phyloP scores from a whole-genome alignment of 1,140 invertebrate species.

The Zelostemma sp. region DNA sequence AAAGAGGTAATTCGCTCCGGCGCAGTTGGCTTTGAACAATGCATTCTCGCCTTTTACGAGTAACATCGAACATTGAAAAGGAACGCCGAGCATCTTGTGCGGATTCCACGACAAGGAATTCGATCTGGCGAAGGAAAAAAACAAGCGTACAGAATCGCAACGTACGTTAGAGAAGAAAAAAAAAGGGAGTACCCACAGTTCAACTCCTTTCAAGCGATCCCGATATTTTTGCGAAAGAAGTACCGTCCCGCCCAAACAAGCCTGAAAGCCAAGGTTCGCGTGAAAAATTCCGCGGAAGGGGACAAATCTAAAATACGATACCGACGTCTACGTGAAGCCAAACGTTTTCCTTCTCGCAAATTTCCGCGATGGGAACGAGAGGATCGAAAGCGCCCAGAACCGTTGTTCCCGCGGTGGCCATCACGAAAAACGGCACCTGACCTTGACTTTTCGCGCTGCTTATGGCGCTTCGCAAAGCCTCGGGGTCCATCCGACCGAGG shows the following conservation, averaged over 20 bases:
- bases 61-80: conserved; percentile 89
- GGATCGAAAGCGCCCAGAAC: conserved; percentile 90
- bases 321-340: conserved; percentile 90
- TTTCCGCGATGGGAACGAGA: conserved; percentile 76
- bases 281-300: too few species aligned
- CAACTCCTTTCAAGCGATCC: conserved; percentile 75
- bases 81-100: conserved; percentile 91
- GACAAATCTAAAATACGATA: background rate
- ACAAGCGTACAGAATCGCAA: too few species aligned
- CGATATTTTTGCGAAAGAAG: conserved; percentile 79
- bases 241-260: conserved; percentile 86
- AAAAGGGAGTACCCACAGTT: conserved; percentile 71
- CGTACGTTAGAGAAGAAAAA: too few species aligned
- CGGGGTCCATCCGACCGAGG: conserved; percentile 75
- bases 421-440: conserved; percentile 77
- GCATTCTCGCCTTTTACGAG: conserved; percentile 77
- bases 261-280: conserved; percentile 72
- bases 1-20: conserved; percentile 88
- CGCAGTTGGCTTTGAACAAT: conserved; percentile 81
- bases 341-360: conserved; percentile 75
- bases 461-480: conserved; percentile 73
- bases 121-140: conserved; percentile 65
- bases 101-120: conserved; percentile 95
- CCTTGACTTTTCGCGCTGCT: conserved; percentile 64
- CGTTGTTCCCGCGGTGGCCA: conserved; percentile 82